Percentiles rank a stretch among this genome's conserved stretches.
Evolutionary conservation across 2,888 invertebrate species (phyloP).

Genomic region (Leptopilina drosophilae): DNA sequence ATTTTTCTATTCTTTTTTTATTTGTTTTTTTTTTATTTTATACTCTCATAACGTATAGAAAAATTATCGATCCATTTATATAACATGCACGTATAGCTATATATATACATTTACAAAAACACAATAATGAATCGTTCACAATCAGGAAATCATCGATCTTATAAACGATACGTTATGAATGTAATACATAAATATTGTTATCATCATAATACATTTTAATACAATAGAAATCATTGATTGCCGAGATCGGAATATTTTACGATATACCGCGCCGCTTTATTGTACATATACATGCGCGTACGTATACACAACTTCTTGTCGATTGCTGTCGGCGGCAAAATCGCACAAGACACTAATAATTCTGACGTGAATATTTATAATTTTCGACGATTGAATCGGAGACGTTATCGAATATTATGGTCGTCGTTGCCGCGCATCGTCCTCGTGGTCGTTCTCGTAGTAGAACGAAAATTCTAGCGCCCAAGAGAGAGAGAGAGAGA

Average conservation of each 20-base stretch:
- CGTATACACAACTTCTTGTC: neutral
- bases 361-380: constrained; percentile 17
- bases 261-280: constrained; percentile 2
- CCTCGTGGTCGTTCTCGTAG: no score
- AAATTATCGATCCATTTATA: no score
- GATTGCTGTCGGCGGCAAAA: neutral
- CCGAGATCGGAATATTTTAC: constrained; percentile 9
- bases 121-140: no score
- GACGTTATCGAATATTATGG: constrained; percentile 26
- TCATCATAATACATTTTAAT: constrained; percentile 23
- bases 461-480: constrained; percentile 11
- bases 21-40: no score
- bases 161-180: no score
- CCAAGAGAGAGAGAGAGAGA: neutral
- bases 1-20: no score
- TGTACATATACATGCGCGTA: neutral
- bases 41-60: no score
- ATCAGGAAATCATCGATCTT: no score
- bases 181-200: constrained; percentile 14
- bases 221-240: constrained; percentile 33
- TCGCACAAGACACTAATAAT: constrained; percentile 22
- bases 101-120: no score
- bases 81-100: no score
- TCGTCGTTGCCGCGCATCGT: neutral
- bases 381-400: constrained; percentile 33